Percentiles rank a stretch among this genome's conserved stretches.
Conservation (phyloP, 2,797 vertebrate genomes). For the Philypnodon macrostomus region DNA sequence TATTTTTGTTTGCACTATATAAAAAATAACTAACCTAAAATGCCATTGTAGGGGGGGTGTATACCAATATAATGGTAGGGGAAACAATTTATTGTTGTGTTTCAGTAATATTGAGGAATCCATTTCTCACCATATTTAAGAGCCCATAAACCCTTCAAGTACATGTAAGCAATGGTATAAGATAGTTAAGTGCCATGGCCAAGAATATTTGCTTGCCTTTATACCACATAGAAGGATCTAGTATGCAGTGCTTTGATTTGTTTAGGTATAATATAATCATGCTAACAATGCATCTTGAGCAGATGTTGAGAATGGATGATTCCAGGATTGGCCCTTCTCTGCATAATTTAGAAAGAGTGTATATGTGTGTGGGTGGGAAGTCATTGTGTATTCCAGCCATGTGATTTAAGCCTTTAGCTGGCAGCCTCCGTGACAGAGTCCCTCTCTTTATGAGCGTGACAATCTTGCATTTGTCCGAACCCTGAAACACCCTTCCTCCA, state of each 20-base stretch:
- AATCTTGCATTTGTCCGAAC: constrained; percentile 71
- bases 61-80: constrained; percentile 3
- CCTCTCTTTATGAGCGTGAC: constrained; percentile 71
- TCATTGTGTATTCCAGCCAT: constrained; percentile 74
- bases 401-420: constrained; percentile 72
- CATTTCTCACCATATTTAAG: background rate
- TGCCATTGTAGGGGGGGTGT: too few species aligned
- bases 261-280: constrained; percentile 52
- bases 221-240: constrained; percentile 18
- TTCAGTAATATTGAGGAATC: background rate
- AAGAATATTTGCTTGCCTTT: constrained; percentile 28
- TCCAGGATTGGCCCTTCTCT: constrained; percentile 65
- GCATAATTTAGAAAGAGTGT: constrained; percentile 61
- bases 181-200: constrained; percentile 17
- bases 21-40: too few species aligned
- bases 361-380: constrained; percentile 38
- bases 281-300: constrained; percentile 54
- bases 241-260: constrained; percentile 40
- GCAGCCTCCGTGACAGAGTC: constrained; percentile 73
- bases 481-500: constrained; percentile 69
- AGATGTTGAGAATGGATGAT: constrained; percentile 63
- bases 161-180: constrained; percentile 15
- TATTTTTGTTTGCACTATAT: too few species aligned
- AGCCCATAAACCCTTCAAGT: constrained; percentile 13
- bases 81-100: background rate